Evolutionary conservation across 2,113 vertebrate species (phyloP).

Genomic region (Mobula birostris): DNA sequence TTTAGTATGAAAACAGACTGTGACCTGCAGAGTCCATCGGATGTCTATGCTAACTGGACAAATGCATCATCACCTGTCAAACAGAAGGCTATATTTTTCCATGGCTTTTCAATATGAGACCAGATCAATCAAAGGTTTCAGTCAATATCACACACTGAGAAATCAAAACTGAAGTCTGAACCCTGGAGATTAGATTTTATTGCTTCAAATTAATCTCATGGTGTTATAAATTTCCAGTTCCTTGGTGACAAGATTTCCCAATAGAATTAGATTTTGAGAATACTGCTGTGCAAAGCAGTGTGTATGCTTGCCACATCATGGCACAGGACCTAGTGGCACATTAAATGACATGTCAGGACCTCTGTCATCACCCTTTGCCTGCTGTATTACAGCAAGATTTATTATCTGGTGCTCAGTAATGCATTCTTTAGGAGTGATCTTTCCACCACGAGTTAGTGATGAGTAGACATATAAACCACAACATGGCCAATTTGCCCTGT

Average conservation of each 20-base stretch:
- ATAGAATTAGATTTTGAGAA: background rate
- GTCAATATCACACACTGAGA: background rate
- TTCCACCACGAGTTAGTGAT: background rate
- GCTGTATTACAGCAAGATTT: background rate
- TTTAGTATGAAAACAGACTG: background rate
- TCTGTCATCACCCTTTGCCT: background rate
- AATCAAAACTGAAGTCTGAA: slow-evolving; percentile 2
- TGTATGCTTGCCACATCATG: background rate
- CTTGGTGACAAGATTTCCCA: background rate
- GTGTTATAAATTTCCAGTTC: background rate
- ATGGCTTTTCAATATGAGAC: background rate
- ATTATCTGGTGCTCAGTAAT: background rate
- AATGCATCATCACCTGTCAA: background rate
- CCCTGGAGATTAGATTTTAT: slow-evolving; percentile 4
- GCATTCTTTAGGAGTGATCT: background rate
- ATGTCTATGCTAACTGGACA: background rate
- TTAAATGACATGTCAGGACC: background rate
- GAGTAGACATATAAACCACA: background rate
- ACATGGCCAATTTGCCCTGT: background rate
- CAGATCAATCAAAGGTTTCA: background rate
- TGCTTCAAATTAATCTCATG: background rate
- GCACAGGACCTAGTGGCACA: background rate
- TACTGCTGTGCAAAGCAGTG: background rate
- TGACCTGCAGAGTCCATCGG: background rate
- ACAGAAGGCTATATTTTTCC: background rate